Base-by-base conservation (phyloP, 1,140 invertebrate genomes). In the Mya arenaria region DNA sequence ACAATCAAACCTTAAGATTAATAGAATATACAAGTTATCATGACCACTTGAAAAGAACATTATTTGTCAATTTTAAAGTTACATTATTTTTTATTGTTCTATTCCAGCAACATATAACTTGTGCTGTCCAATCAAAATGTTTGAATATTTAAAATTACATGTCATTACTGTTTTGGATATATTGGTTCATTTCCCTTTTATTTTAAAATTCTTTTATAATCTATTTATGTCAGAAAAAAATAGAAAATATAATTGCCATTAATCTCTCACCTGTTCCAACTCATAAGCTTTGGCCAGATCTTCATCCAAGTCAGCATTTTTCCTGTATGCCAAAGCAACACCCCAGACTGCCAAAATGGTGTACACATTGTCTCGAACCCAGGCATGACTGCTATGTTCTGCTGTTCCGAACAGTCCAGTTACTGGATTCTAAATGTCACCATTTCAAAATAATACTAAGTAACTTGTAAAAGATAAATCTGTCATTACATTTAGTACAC, bases 351-450 rank as follows among this genome's bases (percentile, higher is more conserved):
- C 96, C 80, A 99, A 93, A 86, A 99, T 98, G 84, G 97, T 98
- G 90, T 99, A 99, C 0, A 99, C 95, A 95, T 99, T 99, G 91
- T 99, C 98, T 23, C 99, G 94, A 77, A 99, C 97, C 99, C 99
- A 99, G 0, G 98, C 98, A 95, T 99, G 98, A 79, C 96, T 95
- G 90, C 97, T 97, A 0, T 96, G 95, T 56, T 95, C 94, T 89
- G 96, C 97, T 1, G 97, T 85, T 48, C 90, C 84, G 37, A 93
- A 83, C 32, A 99, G 93, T 17, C 98, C 98, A 74, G 97, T 99
- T 0, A 99, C 97, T 30, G 98, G 97, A 94, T 99, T 96, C 94
- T 99, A 87, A 63, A 91, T 91, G 71, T 25, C n/a, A n/a, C n/a
- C n/a, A n/a, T n/a, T n/a, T n/a, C n/a, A n/a, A n/a, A 60, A 13